These are phyloP conservation scores for Heliconius ethilla DNA, from an alignment of 2,888 invertebrate species.

Conservation along the genomic window DNA sequence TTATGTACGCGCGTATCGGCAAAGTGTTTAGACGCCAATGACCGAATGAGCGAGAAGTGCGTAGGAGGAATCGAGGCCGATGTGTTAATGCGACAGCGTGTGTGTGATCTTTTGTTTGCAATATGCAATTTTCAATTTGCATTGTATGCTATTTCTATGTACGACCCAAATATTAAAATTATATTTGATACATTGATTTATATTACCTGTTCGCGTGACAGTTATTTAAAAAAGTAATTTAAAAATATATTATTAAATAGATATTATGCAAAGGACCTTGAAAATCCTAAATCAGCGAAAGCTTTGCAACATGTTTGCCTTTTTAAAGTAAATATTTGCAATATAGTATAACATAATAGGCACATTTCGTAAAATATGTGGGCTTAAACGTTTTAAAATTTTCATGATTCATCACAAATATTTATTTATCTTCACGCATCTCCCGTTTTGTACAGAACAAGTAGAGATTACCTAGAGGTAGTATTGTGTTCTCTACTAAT, in stretches of 20 bases:
- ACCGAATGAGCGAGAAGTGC: slow-evolving; percentile 62
- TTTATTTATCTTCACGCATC: neutral
- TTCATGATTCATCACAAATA: neutral
- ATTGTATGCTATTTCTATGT: slow-evolving; percentile 59
- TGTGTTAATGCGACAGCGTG: slow-evolving; percentile 59
- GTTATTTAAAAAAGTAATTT: slow-evolving; percentile 5
- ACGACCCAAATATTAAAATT: slow-evolving; percentile 36
- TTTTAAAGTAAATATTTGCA: slow-evolving; percentile 24
- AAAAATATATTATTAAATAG: neutral
- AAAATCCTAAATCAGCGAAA: slow-evolving; percentile 12
- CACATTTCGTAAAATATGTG: slow-evolving; percentile 1
- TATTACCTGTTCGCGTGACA: neutral
- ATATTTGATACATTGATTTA: slow-evolving; percentile 21
- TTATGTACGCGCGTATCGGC: slow-evolving; percentile 40
- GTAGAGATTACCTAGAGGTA: no score
- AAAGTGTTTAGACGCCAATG: slow-evolving; percentile 62
- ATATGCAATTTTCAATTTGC: slow-evolving; percentile 67
- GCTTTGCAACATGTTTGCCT: slow-evolving; percentile 21
- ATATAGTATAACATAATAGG: slow-evolving; percentile 9
- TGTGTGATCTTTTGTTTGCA: slow-evolving; percentile 61
- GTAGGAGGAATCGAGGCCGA: slow-evolving; percentile 71
- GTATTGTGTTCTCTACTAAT: neutral
- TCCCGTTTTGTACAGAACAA: neutral
- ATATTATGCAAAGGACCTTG: slow-evolving; percentile 20
- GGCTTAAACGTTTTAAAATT: slow-evolving; percentile 14